Conservation (phyloP, 2,797 vertebrate genomes). For the Gallinago stenura region DNA sequence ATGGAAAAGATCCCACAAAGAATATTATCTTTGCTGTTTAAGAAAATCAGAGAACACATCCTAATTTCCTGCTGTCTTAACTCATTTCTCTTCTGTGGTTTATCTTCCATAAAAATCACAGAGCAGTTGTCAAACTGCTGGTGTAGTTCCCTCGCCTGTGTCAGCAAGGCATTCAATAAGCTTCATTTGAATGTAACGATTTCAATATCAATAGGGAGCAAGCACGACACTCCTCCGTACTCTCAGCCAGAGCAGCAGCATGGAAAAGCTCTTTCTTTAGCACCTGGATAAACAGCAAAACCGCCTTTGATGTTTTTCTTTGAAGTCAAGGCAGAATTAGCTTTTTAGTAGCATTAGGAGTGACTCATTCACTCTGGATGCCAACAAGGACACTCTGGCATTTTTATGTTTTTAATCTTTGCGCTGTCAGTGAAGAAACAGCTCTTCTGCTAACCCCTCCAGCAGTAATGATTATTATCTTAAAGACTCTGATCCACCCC, state of each 20-base stretch:
- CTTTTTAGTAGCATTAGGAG: neutral
- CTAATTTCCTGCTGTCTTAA: conserved; percentile 16
- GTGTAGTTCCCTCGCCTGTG: conserved; percentile 6
- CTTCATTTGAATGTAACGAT: neutral
- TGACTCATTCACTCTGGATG: conserved; percentile 12
- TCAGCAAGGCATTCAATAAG: neutral
- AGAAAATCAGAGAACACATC: neutral
- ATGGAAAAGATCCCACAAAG: neutral
- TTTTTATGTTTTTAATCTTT: neutral
- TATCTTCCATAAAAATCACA: conserved; percentile 3
- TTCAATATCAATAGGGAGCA: neutral
- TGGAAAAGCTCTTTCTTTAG: conserved; percentile 35
- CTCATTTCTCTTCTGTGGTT: neutral
- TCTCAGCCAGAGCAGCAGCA: neutral
- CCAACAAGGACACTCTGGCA: neutral
- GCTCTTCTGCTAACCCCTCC: neutral
- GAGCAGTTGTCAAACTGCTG: conserved; percentile 5
- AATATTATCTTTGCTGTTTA: neutral
- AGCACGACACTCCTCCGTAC: neutral
- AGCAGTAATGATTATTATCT: neutral
- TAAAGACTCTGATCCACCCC: neutral
- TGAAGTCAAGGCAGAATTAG: conserved; percentile 30
- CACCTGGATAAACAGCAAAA: neutral
- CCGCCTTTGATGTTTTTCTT: conserved; percentile 40
- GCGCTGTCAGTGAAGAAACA: neutral